Evolutionary conservation across 2,113 vertebrate genomes (phyloP).

Genomic region (Microcebus murinus): DNA sequence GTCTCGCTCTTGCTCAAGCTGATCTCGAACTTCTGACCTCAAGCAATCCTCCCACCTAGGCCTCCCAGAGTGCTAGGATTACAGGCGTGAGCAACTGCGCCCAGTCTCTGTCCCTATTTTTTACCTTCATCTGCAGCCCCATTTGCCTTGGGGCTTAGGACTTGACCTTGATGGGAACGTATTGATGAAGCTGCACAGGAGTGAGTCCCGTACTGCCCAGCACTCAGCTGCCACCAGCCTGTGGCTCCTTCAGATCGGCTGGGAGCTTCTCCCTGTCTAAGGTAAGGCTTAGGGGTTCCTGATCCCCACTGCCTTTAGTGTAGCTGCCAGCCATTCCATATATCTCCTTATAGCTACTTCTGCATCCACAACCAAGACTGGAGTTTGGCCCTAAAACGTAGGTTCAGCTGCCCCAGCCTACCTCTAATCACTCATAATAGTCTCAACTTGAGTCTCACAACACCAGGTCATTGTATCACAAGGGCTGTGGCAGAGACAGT

Average conservation of each 20-base stretch:
- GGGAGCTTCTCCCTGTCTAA: neutral
- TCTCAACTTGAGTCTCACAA: neutral
- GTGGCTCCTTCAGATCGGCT: neutral
- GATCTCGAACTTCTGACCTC: too few relatives aligned
- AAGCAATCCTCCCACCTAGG: too few relatives aligned
- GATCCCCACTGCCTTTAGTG: neutral
- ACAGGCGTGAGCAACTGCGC: too few relatives aligned
- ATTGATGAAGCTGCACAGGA: neutral
- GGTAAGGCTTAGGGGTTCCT: neutral
- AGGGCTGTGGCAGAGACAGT: neutral
- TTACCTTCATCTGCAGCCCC: neutral
- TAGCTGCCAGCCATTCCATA: neutral
- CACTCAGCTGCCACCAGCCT: neutral
- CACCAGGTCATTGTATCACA: conserved; percentile 8
- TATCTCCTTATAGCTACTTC: neutral
- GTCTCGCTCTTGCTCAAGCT: too few relatives aligned
- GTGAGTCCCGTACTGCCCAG: neutral
- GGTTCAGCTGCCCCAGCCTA: neutral
- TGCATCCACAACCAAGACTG: conserved; percentile 1
- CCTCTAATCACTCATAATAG: neutral
- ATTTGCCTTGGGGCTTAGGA: neutral
- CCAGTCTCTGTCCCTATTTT: neutral
- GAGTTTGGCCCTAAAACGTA: neutral
- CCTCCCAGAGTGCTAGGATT: too few relatives aligned
- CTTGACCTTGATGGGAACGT: neutral